Percentiles rank a stretch among this genome's conserved stretches.
phyloP scores from a whole-genome alignment of 2,113 vertebrate genomes.

The Lagopus muta region DNA sequence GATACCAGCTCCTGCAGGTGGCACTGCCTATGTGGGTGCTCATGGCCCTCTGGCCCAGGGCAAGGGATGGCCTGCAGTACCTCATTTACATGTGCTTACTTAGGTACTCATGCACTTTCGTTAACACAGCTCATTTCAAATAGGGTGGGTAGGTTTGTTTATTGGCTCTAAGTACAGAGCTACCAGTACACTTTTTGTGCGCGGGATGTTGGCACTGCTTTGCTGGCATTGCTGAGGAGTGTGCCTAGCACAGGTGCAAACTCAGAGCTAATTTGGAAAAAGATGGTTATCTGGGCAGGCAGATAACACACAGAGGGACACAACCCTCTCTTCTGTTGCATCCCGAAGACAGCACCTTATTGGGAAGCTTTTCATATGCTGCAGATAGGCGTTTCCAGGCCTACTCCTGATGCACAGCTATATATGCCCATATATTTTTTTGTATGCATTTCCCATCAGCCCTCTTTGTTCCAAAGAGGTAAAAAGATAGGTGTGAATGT shows the following conservation, averaged over 20 bases:
- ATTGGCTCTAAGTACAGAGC: neutral
- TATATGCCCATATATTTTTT: neutral
- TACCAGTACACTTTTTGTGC: neutral
- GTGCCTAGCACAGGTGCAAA: neutral
- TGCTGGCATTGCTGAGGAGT: neutral
- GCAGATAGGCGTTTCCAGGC: neutral
- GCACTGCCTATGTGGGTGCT: fast-evolving
- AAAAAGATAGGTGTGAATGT: neutral
- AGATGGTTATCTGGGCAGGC: neutral
- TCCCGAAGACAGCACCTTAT: neutral
- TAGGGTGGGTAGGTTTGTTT: neutral
- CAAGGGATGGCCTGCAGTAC: neutral
- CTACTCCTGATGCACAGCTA: neutral
- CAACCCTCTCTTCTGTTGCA: neutral
- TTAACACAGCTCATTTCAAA: neutral
- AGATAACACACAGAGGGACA: neutral
- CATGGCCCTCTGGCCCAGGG: neutral
- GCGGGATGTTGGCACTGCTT: fast-evolving
- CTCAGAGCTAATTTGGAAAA: neutral
- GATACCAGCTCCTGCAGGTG: neutral
- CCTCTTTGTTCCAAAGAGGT: neutral
- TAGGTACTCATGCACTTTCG: neutral
- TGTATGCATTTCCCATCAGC: neutral
- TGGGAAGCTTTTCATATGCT: neutral
- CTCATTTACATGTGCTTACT: neutral